Base-by-base conservation (phyloP, 2,888 invertebrate genomes). In the Cerceris ruficornis region DNA sequence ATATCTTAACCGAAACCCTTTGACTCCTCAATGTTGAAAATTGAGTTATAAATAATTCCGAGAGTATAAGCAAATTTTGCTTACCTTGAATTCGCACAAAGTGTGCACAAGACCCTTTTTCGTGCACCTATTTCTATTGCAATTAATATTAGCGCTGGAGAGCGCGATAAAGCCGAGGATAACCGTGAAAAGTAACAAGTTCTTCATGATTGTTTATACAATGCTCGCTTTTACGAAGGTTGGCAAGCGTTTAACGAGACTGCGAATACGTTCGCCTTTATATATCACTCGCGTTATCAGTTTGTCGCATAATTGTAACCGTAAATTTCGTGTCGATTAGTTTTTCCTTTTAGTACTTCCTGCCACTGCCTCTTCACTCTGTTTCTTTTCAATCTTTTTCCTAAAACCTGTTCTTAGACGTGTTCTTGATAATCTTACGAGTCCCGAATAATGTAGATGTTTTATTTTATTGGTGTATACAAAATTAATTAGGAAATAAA, bases 61-160 rank as follows among this genome's bases (percentile, higher is more conserved):
- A 54, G n/a, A 7, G 54, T 14, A n/a, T 28, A 28, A 28, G 4
- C 28, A 14, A n/a, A n/a, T 2, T 7, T 54, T 65, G 67, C 81
- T 82, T 58, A 84, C 82, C 6, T 54, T n/a, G 28, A 57, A 81
- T 41, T 8, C 39, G 64, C 82, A 82, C 70, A 82, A 4, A 0
- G 82, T 81, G 39, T 84, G 82, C 8, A 1, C n/a, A 0, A 0
- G 0, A 2, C 49, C 9, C 2, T 0, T 0, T 2, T 9, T 0
- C 0, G 0, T 2, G 7, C 74, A 80, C 50, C 55, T 49, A 8
- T 61, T 28, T 6, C 77, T 5, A 0, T 52, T 60, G 62, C 86
- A 86, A n/a, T 80, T 67, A 14, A 69, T 9, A 0, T 41, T 49
- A 0, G 41, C 43, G 11, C 1, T 57, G 7, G 60, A 41, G 5